These are phyloP conservation scores for Nipponia nippon DNA, from an alignment of 2,113 vertebrate genomes.

Conservation along the genomic window DNA sequence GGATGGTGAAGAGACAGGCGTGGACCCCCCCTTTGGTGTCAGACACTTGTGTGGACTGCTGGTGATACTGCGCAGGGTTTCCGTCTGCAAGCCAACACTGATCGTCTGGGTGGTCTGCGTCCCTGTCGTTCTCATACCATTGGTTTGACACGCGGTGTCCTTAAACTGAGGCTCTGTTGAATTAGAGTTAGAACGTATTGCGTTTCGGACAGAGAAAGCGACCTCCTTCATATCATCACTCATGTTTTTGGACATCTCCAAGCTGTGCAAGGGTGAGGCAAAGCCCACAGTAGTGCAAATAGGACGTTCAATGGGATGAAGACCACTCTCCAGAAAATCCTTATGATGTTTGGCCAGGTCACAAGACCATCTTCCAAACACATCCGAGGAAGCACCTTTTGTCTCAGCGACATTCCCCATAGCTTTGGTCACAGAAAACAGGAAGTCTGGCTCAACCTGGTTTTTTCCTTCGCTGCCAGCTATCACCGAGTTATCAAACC, in stretches of 20 bases:
- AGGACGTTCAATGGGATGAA: conserved; percentile 72
- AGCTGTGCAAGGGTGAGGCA: conserved; percentile 80
- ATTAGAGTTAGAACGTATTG: conserved; percentile 75
- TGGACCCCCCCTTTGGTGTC: conserved; percentile 87
- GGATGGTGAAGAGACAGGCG: conserved; percentile 91
- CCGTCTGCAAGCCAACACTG: conserved; percentile 92
- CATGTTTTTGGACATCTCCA: conserved; percentile 91
- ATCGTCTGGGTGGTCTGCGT: conserved; percentile 93
- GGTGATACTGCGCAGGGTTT: conserved; percentile 85
- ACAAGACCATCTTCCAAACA: conserved; percentile 85
- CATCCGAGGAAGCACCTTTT: conserved; percentile 73
- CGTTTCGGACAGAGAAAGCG: conserved; percentile 88
- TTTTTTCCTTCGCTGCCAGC: conserved; percentile 50
- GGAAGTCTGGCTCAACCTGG: conserved; percentile 75
- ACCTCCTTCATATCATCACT: conserved; percentile 99
- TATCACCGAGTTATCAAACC: conserved; percentile 63
- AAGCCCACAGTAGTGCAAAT: conserved; percentile 86
- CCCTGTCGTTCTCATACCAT: conserved; percentile 83
- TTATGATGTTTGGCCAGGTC: conserved; percentile 78
- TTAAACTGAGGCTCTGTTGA: conserved; percentile 73
- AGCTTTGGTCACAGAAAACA: conserved; percentile 79
- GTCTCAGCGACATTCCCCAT: conserved; percentile 68
- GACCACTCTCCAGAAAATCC: conserved; percentile 73
- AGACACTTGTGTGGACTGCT: conserved; percentile 97
- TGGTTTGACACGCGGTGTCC: conserved; percentile 92